Base-by-base conservation (phyloP, 2,113 vertebrate species). In the Rhegmatorhina hoffmannsi region DNA sequence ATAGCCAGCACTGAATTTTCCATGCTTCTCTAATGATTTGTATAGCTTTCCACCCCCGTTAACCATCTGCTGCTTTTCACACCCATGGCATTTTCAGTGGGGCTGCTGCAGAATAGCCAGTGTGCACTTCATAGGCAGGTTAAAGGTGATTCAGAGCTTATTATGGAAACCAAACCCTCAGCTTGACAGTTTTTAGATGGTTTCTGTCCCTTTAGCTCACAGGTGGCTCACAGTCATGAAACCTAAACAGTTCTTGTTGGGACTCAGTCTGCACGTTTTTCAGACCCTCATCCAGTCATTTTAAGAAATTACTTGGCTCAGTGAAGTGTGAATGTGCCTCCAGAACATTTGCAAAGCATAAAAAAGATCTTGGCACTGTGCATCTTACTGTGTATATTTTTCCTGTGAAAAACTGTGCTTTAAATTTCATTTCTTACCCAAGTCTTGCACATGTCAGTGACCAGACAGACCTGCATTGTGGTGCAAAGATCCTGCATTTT, bases 11-110 rank as follows among this genome's bases (percentile, higher is more conserved):
- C 24, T 90, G 83, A 91, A 94, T 96, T 95, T 96, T 95, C 93
- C 90, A 89, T 69, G 79, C 83, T 58, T 58, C 81, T 86, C 58
- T 84, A 73, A 93, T 1, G 2, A 82, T 94, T 75, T 89, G 80
- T 92, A 6, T 82, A 80, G 94, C 88, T 92, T 93, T 79, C 95
- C 94, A 87, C 83, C 83, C 91, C 62, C 76, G 9, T 58, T 18
- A 78, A 26, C 85, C 96, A 96, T 62, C 93, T 95, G 96, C 73
- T 95, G 94, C 66, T 96, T 95, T 95, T 96, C 96, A 79, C 96
- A 95, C 69, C 64, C 62, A 0, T 63, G 85, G 62, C 73, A 55
- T 81, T 92, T 81, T 58, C 90, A 89, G 62, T 13, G 29, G 26
- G 85, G 62, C 69, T 81, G 53, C 17, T 79, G 60, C 60, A 79